phyloP scores from a whole-genome alignment of 1,140 invertebrate species.

The Marisa cornuarietis region DNA sequence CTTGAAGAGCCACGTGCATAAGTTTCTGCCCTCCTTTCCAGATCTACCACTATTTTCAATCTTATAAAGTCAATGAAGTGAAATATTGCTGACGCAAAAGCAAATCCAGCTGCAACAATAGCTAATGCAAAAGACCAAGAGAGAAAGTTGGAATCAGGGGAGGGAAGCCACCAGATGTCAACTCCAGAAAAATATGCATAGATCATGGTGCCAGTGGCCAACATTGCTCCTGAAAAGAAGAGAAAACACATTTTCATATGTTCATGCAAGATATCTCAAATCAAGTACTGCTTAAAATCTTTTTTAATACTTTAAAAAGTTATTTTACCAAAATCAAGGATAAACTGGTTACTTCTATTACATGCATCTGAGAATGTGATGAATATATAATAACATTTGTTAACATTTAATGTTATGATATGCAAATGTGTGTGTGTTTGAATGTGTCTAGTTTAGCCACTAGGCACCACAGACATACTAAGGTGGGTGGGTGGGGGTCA shows the following conservation, averaged over 20 bases:
- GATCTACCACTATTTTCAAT: constrained; percentile 8
- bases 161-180: constrained; percentile 90
- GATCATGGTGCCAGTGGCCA: constrained; percentile 84
- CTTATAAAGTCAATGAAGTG: constrained; percentile 34
- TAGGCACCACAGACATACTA: too few species aligned
- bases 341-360: too few species aligned
- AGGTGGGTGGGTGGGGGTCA: too few species aligned
- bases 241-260: constrained; percentile 2
- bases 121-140: constrained; percentile 94
- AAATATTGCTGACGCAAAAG: constrained; percentile 49
- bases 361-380: too few species aligned
- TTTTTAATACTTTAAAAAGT: too few species aligned
- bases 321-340: too few species aligned
- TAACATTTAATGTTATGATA: too few species aligned
- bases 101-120: constrained; percentile 84
- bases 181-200: constrained; percentile 90
- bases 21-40: constrained; percentile 10
- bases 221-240: constrained; percentile 74
- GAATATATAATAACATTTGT: too few species aligned
- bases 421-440: too few species aligned
- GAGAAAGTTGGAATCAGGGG: constrained; percentile 93
- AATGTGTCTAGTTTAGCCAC: too few species aligned
- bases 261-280: too few species aligned
- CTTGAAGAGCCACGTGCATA: constrained; percentile 13
- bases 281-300: too few species aligned